Percentiles rank a stretch among this genome's conserved stretches.
phyloP scores from a whole-genome alignment of 92 coral and sea anemone species.

The Desmophyllum pertusum region DNA sequence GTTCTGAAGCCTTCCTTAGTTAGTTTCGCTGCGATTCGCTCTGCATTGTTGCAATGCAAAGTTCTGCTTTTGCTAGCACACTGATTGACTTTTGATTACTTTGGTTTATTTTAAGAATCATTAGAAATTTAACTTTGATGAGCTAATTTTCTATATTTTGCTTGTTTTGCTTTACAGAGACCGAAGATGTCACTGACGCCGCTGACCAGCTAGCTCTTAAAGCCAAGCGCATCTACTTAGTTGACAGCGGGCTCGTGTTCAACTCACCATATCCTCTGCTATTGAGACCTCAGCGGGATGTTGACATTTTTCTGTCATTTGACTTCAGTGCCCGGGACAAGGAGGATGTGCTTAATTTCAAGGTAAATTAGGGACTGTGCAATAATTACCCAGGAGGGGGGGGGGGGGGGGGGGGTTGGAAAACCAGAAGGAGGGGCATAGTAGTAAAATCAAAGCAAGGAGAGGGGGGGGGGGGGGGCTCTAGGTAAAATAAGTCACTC shows the following conservation, averaged over 20 bases:
- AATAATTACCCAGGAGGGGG: no score
- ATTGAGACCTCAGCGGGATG: slow-evolving; percentile 71
- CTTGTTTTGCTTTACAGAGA: slow-evolving; percentile 9
- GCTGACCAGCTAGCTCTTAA: slow-evolving; percentile 34
- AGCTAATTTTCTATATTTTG: background rate
- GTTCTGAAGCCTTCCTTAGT: no score
- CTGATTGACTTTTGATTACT: no score
- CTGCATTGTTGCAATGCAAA: no score
- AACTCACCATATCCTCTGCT: slow-evolving; percentile 81
- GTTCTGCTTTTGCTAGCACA: no score
- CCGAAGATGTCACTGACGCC: slow-evolving; percentile 24
- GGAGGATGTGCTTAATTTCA: slow-evolving; percentile 27
- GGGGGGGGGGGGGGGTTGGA: no score
- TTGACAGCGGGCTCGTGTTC: slow-evolving; percentile 84
- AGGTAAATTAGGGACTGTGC: no score
- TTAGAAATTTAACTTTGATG: background rate
- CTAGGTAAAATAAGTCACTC: no score
- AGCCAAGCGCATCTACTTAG: slow-evolving; percentile 64
- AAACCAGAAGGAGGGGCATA: background rate
- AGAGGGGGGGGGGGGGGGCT: no score
- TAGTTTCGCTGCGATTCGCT: no score
- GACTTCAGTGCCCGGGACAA: slow-evolving; percentile 82
- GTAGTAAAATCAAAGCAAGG: no score
- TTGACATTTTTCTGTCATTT: slow-evolving; percentile 78
- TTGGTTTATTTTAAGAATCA: no score